phyloP scores from a whole-genome alignment of 2,888 invertebrate species.

The Machimus rusticus region DNA sequence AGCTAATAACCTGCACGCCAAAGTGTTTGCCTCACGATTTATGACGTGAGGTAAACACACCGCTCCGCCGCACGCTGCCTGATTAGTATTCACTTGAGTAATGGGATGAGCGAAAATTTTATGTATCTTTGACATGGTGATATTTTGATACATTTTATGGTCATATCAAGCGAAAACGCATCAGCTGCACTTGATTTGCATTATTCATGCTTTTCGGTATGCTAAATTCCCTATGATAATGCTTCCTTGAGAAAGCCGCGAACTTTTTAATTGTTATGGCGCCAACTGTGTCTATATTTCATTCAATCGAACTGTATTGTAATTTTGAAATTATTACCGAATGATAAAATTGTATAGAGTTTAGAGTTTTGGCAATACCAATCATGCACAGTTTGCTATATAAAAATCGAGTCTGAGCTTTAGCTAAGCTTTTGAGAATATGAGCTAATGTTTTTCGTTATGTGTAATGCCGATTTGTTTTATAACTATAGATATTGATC shows the following conservation, averaged over 20 bases:
- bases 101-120: slow-evolving; percentile 19
- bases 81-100: slow-evolving; percentile 13
- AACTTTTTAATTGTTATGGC: background rate
- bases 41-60: slow-evolving; percentile 15
- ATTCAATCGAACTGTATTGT: too few relatives aligned
- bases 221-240: background rate
- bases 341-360: too few relatives aligned
- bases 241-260: slow-evolving; percentile 18
- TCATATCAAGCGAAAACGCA: background rate
- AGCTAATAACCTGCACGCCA: slow-evolving; percentile 16
- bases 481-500: too few relatives aligned
- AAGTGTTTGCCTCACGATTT: slow-evolving; percentile 27
- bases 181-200: background rate
- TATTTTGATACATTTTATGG: slow-evolving; percentile 34
- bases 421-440: too few relatives aligned
- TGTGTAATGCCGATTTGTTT: too few relatives aligned
- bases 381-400: too few relatives aligned
- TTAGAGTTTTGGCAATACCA: too few relatives aligned
- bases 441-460: too few relatives aligned
- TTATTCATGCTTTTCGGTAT: background rate
- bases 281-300: background rate
- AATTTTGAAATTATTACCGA: too few relatives aligned
- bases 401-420: too few relatives aligned
- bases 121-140: slow-evolving; percentile 3
- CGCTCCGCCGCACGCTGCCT: background rate